Base-by-base conservation (phyloP, 2,797 vertebrate genomes). In the Anabas testudineus region DNA sequence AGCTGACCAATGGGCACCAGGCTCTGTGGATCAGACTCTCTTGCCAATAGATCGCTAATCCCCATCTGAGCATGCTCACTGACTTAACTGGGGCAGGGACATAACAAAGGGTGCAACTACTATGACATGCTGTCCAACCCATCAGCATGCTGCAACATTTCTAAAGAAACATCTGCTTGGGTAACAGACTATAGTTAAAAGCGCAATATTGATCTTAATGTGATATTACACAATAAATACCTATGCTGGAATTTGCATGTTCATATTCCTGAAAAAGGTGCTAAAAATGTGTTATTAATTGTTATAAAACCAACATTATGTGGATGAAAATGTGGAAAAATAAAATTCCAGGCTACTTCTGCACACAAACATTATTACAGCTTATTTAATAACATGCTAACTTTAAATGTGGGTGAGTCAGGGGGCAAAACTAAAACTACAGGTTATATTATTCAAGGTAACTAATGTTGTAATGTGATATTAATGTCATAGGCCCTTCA, bases 11-110 rank as follows among this genome's bases (percentile, higher is more conserved):
- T 90, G 62, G 45, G 83, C 59, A 54, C 41, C 2, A 0, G 9
- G 51, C 76, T 80, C 70, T 7, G 53, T 73, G 87, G 91, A 89
- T 93, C 89, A 90, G 84, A 78, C 72, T 74, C 79, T 76, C 71
- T 67, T 83, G 85, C 87, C 91, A 88, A 79, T 81, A 82, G 80
- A 60, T 78, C 6, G 43, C 83, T 92, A 91, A 92, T 92, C 91
- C 86, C 77, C 79, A 78, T 88, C 84, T 84, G 88, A 86, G 88
- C 86, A 79, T 80, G 84, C 87, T 87, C 87, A 52, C 65, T 81
- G 81, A 82, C 12, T 74, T 83, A 90, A 86, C 82, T 89, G 82
- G 82, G 87, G 57, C 85, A 90, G 59, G 52, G 66, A 74, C 51
- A 62, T 66, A 69, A 83, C 78, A 79, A 79, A 82, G 74, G 58